A percentile compares a stretch with the other conserved stretches of the same genome.
Conservation (phyloP, 1,140 invertebrate species). For the Trichogramma pretiosum region DNA sequence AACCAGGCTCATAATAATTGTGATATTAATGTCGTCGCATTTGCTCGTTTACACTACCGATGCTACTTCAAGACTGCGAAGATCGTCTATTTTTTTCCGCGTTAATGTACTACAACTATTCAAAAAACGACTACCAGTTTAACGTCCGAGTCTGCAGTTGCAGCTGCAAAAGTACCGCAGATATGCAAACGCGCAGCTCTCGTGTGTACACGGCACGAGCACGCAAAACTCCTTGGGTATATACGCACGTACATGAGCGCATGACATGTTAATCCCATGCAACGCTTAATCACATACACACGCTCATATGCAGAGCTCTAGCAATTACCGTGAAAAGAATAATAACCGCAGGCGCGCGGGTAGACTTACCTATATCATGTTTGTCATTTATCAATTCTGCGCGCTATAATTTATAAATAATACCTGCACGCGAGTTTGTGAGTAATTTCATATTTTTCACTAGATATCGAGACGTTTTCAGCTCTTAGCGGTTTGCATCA, state of each 20-base stretch:
- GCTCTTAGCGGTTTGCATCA: too few relatives aligned
- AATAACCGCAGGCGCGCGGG: conserved; percentile 4
- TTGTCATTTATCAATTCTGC: conserved; percentile 12
- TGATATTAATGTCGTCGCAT: background rate
- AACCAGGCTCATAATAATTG: too few relatives aligned
- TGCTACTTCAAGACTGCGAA: background rate
- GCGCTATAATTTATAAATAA: too few relatives aligned
- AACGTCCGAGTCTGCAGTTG: background rate
- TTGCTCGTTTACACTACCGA: too few relatives aligned
- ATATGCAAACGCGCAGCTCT: conserved; percentile 15
- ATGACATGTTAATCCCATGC: conserved; percentile 13
- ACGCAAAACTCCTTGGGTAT: too few relatives aligned
- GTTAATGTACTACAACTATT: too few relatives aligned
- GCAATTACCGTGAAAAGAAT: conserved; percentile 15
- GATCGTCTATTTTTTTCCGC: conserved; percentile 1
- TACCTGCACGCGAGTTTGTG: too few relatives aligned
- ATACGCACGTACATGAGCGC: conserved; percentile 1
- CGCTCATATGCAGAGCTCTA: too few relatives aligned
- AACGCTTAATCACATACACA: conserved; percentile 14
- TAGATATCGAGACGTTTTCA: too few relatives aligned
- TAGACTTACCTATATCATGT: conserved; percentile 7
- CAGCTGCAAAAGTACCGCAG: too few relatives aligned
- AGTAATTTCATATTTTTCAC: background rate
- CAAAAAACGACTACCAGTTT: background rate
- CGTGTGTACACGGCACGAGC: too few relatives aligned